Conservation (phyloP, 64 coral and sea anemone genomes). For the Porites lutea region DNA sequence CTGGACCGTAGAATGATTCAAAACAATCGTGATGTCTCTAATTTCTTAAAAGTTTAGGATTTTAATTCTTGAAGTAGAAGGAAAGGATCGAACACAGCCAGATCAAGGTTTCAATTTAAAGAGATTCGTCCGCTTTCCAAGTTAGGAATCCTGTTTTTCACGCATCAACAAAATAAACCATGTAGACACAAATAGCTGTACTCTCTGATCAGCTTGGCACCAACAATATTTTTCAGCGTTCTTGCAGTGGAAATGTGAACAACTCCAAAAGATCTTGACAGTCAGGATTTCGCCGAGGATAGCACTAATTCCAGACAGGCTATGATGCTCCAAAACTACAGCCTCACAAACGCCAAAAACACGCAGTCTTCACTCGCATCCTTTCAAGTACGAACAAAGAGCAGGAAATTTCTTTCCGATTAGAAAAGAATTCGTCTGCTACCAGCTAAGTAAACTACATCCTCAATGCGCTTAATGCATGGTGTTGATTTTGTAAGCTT, state of each 20-base stretch:
- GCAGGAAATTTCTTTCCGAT: slow-evolving; percentile 11
- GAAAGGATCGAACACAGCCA: neutral
- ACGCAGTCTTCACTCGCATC: slow-evolving; percentile 2
- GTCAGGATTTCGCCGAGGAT: neutral
- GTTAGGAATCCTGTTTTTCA: slow-evolving; percentile 6
- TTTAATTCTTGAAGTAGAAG: neutral
- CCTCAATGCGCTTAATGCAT: slow-evolving; percentile 42
- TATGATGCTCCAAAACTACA: neutral
- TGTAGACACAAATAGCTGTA: neutral
- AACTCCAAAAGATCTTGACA: neutral
- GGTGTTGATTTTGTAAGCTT: slow-evolving; percentile 19
- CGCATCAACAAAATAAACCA: neutral
- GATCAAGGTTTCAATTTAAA: neutral
- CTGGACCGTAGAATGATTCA: neutral
- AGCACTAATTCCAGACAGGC: neutral
- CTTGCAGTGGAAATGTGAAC: neutral
- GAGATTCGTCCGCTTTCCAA: neutral
- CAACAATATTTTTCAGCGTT: neutral
- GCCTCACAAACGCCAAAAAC: neutral
- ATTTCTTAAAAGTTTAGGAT: neutral
- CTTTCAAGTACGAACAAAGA: neutral
- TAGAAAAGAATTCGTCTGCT: neutral
- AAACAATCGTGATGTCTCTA: slow-evolving; percentile 5
- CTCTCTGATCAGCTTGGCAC: neutral
- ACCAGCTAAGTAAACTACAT: slow-evolving; percentile 11